Conservation (phyloP, 2,113 vertebrate genomes). For the Hippocampus comes region DNA sequence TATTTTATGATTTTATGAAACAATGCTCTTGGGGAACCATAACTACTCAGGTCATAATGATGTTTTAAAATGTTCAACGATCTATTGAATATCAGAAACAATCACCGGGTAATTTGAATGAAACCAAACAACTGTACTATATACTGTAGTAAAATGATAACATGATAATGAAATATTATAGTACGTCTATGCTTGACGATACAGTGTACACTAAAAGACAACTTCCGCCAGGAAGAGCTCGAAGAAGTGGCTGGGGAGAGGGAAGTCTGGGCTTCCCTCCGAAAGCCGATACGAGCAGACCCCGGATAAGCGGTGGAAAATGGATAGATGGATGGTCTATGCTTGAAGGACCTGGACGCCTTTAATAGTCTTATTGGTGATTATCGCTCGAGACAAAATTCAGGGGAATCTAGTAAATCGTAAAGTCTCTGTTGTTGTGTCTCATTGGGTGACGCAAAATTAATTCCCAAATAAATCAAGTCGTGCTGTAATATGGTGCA, state of each 20-base stretch:
- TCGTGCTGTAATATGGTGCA: conserved; percentile 3
- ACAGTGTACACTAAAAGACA: too few relatives aligned
- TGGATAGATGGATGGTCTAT: background rate
- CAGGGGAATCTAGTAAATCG: accelerated
- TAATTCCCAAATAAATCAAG: conserved; percentile 30
- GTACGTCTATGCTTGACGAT: background rate
- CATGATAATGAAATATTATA: background rate
- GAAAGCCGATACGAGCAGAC: too few relatives aligned
- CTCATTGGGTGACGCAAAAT: conserved; percentile 24
- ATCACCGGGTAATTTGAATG: background rate
- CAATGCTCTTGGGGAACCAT: background rate
- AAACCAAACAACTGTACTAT: background rate
- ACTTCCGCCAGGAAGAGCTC: too few relatives aligned
- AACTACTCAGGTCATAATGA: background rate
- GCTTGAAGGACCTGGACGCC: background rate
- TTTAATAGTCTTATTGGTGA: background rate
- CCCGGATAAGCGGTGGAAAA: too few relatives aligned
- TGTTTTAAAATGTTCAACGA: background rate
- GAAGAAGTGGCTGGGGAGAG: too few relatives aligned
- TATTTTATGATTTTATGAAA: background rate
- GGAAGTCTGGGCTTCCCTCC: too few relatives aligned
- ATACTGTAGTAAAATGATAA: background rate
- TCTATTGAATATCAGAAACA: too few relatives aligned
- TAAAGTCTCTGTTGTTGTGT: background rate
- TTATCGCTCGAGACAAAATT: conserved; percentile 12